Conservation (phyloP, 2,888 invertebrate genomes). For the Himalopsyche japonica region DNA sequence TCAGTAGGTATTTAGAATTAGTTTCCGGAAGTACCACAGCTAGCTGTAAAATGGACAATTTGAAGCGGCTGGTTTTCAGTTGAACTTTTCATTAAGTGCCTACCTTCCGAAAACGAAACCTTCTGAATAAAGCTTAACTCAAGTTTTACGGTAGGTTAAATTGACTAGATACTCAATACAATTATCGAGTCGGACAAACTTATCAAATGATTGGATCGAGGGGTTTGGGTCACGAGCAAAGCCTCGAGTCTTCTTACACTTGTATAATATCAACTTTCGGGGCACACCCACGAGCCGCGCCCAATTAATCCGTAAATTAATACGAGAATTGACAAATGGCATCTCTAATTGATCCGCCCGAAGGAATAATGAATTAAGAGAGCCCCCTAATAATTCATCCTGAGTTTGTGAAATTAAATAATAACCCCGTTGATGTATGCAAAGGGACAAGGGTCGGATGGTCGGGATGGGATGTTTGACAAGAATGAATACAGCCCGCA, state of each 20-base stretch:
- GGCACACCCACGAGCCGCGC: neutral
- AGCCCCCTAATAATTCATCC: neutral
- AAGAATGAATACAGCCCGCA: neutral
- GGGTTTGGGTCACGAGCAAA: neutral
- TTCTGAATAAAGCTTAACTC: neutral
- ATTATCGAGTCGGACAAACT: neutral
- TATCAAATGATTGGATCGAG: neutral
- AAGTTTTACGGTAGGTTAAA: neutral
- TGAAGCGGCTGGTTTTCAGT: neutral
- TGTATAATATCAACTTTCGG: neutral
- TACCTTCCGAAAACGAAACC: neutral
- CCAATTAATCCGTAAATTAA: neutral
- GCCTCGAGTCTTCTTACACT: neutral
- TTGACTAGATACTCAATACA: neutral
- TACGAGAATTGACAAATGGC: neutral
- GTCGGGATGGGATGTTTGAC: neutral
- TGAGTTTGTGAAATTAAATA: slow-evolving; percentile 14
- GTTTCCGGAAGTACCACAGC: too few relatives aligned
- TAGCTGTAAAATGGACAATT: too few relatives aligned
- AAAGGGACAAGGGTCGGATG: neutral
- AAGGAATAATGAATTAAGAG: neutral
- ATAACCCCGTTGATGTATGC: slow-evolving; percentile 8
- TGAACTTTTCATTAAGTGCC: neutral
- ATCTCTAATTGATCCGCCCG: neutral
- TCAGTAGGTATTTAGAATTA: too few relatives aligned